These are phyloP conservation scores for Bombyx mandarina DNA, from an alignment of 1,140 invertebrate species.

Conservation along the genomic window DNA sequence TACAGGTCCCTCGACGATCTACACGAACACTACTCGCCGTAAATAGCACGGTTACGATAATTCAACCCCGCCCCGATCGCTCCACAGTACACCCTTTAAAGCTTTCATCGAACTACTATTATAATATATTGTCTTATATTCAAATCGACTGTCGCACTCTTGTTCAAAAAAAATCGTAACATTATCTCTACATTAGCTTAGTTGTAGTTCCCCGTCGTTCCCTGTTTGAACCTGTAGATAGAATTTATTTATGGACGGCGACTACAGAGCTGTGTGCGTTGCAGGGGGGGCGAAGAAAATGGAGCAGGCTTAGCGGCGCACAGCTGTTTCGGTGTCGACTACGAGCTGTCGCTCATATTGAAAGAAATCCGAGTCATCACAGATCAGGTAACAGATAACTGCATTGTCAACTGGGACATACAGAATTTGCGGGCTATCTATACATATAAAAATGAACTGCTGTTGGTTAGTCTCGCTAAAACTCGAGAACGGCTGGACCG, in stretches of 20 bases:
- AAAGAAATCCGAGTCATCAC: slow-evolving; percentile 92
- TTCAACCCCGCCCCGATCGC: slow-evolving; percentile 56
- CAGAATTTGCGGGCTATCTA: background rate
- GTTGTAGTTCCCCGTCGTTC: slow-evolving; percentile 59
- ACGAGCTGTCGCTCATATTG: slow-evolving; percentile 93
- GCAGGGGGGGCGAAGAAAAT: slow-evolving; percentile 72
- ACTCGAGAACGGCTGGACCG: too few species aligned
- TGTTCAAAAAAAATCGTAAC: slow-evolving; percentile 4
- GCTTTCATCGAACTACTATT: slow-evolving; percentile 22
- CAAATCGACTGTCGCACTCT: slow-evolving; percentile 18
- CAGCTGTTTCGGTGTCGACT: slow-evolving; percentile 81
- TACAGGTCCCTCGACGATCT: slow-evolving; percentile 72
- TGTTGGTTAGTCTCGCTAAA: too few species aligned
- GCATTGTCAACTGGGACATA: background rate
- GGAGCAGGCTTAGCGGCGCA: slow-evolving; percentile 75
- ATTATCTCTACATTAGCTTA: slow-evolving; percentile 44
- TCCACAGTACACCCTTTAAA: slow-evolving; percentile 60
- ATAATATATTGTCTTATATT: slow-evolving; percentile 6
- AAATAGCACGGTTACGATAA: slow-evolving; percentile 68
- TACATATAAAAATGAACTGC: too few species aligned
- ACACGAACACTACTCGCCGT: slow-evolving; percentile 71
- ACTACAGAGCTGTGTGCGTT: slow-evolving; percentile 42
- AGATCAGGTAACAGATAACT: slow-evolving; percentile 70
- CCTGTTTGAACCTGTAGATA: slow-evolving; percentile 57
- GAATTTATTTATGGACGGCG: slow-evolving; percentile 17